These are phyloP conservation scores for Smutsia temminckii DNA, from an alignment of 2,797 vertebrate species.

Conservation along the genomic window DNA sequence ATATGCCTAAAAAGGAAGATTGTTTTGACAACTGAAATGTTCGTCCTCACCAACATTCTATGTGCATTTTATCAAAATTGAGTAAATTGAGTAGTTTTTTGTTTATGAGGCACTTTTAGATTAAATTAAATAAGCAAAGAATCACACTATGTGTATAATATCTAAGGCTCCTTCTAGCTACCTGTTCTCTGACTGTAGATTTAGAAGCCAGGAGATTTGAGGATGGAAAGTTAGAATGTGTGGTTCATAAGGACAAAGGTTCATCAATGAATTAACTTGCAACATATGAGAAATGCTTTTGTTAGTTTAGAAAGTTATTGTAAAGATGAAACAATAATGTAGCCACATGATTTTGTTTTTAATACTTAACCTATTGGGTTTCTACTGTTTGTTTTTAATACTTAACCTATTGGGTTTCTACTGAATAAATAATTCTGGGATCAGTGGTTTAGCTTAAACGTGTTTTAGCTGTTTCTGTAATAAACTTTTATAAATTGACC, in stretches of 20 bases:
- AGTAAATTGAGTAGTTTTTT: neutral
- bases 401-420: neutral
- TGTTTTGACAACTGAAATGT: constrained; percentile 4
- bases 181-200: neutral
- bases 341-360: neutral
- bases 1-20: neutral
- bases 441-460: neutral
- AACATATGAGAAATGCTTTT: neutral
- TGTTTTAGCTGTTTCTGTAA: neutral
- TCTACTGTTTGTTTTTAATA: neutral
- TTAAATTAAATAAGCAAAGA: neutral
- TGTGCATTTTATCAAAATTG: neutral
- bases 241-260: neutral
- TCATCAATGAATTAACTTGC: neutral
- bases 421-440: neutral
- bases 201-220: neutral
- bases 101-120: neutral
- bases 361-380: neutral
- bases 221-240: neutral
- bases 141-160: neutral
- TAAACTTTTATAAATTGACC: neutral
- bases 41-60: neutral
- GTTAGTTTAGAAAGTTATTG: constrained; percentile 27
- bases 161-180: neutral
- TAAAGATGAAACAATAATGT: neutral